Conservation (phyloP, 2,113 vertebrate genomes). For the Eonycteris spelaea region DNA sequence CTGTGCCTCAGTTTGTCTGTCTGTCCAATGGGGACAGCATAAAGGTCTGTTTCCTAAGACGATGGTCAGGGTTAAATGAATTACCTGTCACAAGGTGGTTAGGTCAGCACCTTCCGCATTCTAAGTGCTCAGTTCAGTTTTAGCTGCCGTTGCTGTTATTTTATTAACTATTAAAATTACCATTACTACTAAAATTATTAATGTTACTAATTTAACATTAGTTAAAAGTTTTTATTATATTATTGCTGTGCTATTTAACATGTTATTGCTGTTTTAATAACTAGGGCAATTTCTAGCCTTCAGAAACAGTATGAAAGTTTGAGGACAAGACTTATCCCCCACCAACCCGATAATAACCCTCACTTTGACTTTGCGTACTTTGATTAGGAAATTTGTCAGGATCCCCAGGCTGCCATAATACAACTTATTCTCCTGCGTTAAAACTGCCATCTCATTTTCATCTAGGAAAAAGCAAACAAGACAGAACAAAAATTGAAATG, state of each 20-base stretch:
- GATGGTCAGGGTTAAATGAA: no score
- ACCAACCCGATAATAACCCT: rapidly evolving
- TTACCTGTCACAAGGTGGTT: no score
- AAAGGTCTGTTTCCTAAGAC: not conserved
- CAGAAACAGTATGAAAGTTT: not conserved
- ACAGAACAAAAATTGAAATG: not conserved
- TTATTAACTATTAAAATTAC: not conserved
- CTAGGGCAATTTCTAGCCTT: not conserved
- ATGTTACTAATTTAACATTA: not conserved
- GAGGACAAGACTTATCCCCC: not conserved
- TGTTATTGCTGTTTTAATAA: not conserved
- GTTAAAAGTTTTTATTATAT: not conserved
- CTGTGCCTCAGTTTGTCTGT: not conserved
- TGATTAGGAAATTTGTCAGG: not conserved
- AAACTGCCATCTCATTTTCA: slow-evolving; percentile 43
- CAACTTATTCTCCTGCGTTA: not conserved
- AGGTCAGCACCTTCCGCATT: not conserved
- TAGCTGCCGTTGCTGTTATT: not conserved
- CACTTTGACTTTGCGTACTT: slow-evolving; percentile 52
- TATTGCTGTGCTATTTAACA: not conserved
- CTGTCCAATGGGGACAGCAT: not conserved
- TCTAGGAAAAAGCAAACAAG: slow-evolving; percentile 33
- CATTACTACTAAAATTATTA: not conserved
- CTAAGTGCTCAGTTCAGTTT: not conserved
- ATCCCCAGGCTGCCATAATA: slow-evolving; percentile 55